These are phyloP conservation scores for Flabesymbios commensalis DNA, from an alignment of 2,888 invertebrate genomes.

Conservation along the genomic window DNA sequence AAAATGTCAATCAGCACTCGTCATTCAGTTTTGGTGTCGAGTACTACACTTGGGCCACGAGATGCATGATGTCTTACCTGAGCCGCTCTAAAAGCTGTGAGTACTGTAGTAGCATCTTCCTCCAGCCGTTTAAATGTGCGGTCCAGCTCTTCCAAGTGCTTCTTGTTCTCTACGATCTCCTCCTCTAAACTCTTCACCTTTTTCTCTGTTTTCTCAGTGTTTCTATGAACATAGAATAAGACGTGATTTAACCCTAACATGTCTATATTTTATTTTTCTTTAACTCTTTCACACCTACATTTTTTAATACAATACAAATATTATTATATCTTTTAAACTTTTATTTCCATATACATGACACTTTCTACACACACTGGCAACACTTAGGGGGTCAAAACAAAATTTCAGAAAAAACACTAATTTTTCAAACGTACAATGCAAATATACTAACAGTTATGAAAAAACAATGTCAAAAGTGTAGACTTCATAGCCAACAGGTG, in stretches of 20 bases:
- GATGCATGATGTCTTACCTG: constrained; percentile 42
- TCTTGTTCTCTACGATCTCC: constrained; percentile 70
- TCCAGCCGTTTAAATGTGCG: constrained; percentile 29
- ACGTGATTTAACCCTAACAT: too few relatives aligned
- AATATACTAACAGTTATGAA: too few relatives aligned
- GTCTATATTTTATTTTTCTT: neutral
- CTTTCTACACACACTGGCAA: too few relatives aligned
- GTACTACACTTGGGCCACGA: too few relatives aligned
- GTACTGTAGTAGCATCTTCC: constrained; percentile 63
- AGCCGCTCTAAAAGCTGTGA: constrained; percentile 48
- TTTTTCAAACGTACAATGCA: too few relatives aligned
- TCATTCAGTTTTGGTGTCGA: too few relatives aligned
- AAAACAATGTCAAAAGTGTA: too few relatives aligned
- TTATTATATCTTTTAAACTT: too few relatives aligned
- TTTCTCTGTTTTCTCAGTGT: constrained; percentile 75
- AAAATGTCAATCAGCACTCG: too few relatives aligned
- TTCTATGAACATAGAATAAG: constrained; percentile 65
- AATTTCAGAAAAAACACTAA: too few relatives aligned
- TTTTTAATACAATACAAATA: neutral
- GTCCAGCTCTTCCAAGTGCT: constrained; percentile 51
- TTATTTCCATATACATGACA: too few relatives aligned
- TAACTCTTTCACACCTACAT: neutral
- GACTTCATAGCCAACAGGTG: neutral
- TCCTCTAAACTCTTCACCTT: constrained; percentile 72
- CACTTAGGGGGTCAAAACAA: too few relatives aligned